Conservation (phyloP, 2,888 invertebrate genomes). For the Tridacna crocea region DNA sequence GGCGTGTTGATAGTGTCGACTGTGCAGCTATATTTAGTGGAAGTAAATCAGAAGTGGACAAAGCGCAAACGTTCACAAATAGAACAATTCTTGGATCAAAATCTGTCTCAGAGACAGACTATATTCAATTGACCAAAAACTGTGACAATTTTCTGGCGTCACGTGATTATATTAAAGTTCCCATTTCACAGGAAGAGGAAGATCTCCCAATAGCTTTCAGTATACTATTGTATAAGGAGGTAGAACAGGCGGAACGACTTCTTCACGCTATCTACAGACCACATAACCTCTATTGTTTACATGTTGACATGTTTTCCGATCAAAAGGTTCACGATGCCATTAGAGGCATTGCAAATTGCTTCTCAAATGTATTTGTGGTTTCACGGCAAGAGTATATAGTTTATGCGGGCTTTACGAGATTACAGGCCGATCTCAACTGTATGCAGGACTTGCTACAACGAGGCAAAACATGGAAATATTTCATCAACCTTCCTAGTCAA, state of each 20-base stretch:
- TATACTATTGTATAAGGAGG: constrained; percentile 77
- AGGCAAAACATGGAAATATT: constrained; percentile 79
- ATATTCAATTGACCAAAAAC: constrained; percentile 67
- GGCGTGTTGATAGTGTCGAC: constrained; percentile 56
- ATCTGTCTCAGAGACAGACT: constrained; percentile 65
- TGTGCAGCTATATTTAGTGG: constrained; percentile 70
- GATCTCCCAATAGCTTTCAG: constrained; percentile 80
- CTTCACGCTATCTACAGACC: constrained; percentile 79
- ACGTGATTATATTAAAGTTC: constrained; percentile 57
- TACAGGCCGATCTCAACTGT: constrained; percentile 83
- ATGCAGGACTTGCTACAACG: constrained; percentile 77
- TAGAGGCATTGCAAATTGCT: constrained; percentile 73
- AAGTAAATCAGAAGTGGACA: constrained; percentile 63
- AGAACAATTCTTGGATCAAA: constrained; percentile 45
- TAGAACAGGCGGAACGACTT: constrained; percentile 76
- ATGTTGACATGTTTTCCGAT: constrained; percentile 77
- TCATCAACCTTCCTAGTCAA: constrained; percentile 82
- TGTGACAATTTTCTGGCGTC: constrained; percentile 67
- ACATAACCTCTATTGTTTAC: constrained; percentile 82
- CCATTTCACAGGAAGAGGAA: constrained; percentile 62
- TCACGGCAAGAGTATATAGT: constrained; percentile 78
- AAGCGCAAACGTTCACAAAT: constrained; percentile 54
- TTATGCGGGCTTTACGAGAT: constrained; percentile 80
- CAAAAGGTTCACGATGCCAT: constrained; percentile 64
- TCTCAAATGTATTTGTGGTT: constrained; percentile 82